Percentiles rank a stretch among this genome's conserved stretches.
These are phyloP conservation scores for Channa striata DNA, from an alignment of 2,797 vertebrate species.

Conservation along the genomic window DNA sequence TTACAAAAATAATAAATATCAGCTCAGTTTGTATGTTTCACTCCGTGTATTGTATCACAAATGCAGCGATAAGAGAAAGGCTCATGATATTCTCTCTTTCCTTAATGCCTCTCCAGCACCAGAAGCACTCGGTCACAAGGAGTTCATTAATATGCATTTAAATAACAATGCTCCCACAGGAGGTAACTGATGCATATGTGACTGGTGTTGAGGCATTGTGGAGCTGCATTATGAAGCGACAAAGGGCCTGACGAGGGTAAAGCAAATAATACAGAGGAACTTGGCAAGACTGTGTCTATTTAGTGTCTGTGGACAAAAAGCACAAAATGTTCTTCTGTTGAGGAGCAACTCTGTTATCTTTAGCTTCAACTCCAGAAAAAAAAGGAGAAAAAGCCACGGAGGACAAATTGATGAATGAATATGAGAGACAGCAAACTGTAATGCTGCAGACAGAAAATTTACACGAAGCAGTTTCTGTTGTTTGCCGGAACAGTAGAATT, in stretches of 20 bases:
- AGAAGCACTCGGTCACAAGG: conserved; percentile 45
- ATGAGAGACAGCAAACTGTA: not conserved
- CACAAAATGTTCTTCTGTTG: conserved; percentile 17
- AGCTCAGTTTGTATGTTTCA: not conserved
- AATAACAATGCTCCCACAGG: conserved; percentile 72
- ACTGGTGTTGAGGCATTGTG: conserved; percentile 58
- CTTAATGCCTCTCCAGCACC: conserved; percentile 26
- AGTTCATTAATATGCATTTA: conserved; percentile 75
- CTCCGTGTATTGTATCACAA: not conserved
- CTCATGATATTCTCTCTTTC: conserved; percentile 14
- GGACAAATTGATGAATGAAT: not conserved
- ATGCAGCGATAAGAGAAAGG: conserved; percentile 13
- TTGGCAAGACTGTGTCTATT: conserved; percentile 52
- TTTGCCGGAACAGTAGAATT: no score
- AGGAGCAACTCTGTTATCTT: conserved; percentile 7
- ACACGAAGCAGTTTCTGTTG: not conserved
- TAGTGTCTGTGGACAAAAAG: conserved; percentile 54
- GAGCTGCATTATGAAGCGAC: conserved; percentile 63
- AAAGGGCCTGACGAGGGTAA: conserved; percentile 60
- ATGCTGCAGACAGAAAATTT: not conserved
- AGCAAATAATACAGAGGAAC: conserved; percentile 58
- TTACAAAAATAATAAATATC: conserved; percentile 15
- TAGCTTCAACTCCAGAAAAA: conserved; percentile 6
- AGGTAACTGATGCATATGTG: conserved; percentile 61
- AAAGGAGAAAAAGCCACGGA: conserved; percentile 1